Percentiles rank a stretch among this genome's conserved stretches.
Evolutionary conservation across 2,888 invertebrate species (phyloP).

Genomic region (Dilophus febrilis): DNA sequence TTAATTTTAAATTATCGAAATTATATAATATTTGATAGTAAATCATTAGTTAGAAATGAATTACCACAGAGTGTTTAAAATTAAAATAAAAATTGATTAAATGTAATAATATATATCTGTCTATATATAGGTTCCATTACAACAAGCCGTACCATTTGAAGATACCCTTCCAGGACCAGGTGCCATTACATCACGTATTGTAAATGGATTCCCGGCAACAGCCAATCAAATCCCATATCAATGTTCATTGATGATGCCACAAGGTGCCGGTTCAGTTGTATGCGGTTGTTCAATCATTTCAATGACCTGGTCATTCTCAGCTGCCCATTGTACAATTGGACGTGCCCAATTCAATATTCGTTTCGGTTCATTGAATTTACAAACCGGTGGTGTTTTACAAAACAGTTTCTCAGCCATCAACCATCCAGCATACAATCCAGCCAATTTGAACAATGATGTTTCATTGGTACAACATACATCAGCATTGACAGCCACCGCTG

Average conservation of each 20-base stretch:
- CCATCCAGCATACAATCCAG: constrained; percentile 1
- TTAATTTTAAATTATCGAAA: no score
- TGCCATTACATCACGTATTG: not conserved
- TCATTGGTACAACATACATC: not conserved
- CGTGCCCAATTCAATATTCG: not conserved
- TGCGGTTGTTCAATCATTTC: constrained; percentile 3
- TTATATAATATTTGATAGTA: no score
- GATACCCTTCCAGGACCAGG: no score
- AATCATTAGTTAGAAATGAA: no score
- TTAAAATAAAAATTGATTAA: no score
- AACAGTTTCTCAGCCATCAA: not conserved
- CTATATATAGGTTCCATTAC: no score
- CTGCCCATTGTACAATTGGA: constrained; percentile 1
- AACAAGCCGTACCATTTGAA: no score
- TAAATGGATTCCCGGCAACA: not conserved
- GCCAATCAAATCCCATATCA: constrained; percentile 2
- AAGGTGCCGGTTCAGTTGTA: not conserved
- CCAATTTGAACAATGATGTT: constrained; percentile 2
- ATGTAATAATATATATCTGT: no score
- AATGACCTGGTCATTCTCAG: not conserved
- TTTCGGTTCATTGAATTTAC: not conserved
- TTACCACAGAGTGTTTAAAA: no score
- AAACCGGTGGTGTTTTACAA: not conserved
- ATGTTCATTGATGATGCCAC: not conserved
- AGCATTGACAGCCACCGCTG: not conserved